Base-by-base conservation (phyloP, 2,888 invertebrate species). In the Drosophila testacea region DNA sequence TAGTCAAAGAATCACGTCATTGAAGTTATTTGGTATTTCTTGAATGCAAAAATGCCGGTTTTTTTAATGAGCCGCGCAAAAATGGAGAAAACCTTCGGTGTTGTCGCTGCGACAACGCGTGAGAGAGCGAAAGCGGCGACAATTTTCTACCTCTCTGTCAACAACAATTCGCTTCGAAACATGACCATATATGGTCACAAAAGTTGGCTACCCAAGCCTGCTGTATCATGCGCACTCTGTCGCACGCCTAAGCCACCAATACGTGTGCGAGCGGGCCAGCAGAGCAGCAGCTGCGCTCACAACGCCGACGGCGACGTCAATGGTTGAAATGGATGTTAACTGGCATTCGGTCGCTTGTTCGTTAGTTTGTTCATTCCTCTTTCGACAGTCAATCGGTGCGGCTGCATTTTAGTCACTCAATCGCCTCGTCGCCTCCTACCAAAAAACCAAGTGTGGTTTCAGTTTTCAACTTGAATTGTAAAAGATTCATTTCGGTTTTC, bases 171-270 rank as follows among this genome's bases (percentile, higher is more conserved):
- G 87, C 82, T 77, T 77, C 77, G 73, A 92, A 92, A 92, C 91
- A 92, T 92, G 90, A 90, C 92, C 92, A 92, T 92, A 92, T 92
- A 92, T 92, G 92, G 92, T 91, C 92, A 92, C 90, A 91, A 91
- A 92, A 91, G 78, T 80, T 90, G 86, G 90, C 79, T 80, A 76
- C 47, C 66, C 61, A 79, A 79, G 73, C 70, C 59, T 59, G 59
- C 68, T 69, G 59, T 63, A 42, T 75, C 69, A 60, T 72, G 80
- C 78, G 67, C 74, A 79, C 89, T 76, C 77, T 83, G 34, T 88
- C 83, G 67, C 76, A 83, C 83, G 65, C 82, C 69, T 72, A 79
- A 87, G 69, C 51, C 62, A 54, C 34, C 30, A 28, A 61, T 42
- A 30, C 27, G 57, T 38, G 72, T 51, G 63, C 47, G 52, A 74